These are phyloP conservation scores for Megaceryle torquata DNA, from an alignment of 2,113 vertebrate species.

Conservation along the genomic window DNA sequence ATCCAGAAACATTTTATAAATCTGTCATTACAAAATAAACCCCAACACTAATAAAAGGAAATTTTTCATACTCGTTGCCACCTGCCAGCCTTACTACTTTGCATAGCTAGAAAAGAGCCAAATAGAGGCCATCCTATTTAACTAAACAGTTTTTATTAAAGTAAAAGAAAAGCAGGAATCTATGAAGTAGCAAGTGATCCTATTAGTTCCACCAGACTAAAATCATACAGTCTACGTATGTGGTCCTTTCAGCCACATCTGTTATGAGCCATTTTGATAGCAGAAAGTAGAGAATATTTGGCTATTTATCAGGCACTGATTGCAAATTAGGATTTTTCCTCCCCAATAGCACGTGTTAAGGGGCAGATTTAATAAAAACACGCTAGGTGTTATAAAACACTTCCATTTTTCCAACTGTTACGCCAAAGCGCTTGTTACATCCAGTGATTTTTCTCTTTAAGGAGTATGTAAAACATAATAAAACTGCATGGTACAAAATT, in stretches of 20 bases:
- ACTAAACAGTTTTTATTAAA: constrained; percentile 77
- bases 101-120: constrained; percentile 73
- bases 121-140: constrained; percentile 72
- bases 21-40: neutral
- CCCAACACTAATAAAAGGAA: neutral
- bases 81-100: constrained; percentile 73
- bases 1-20: neutral
- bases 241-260: constrained; percentile 87
- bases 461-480: neutral
- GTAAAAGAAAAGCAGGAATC: constrained; percentile 76
- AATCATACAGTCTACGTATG: constrained; percentile 87
- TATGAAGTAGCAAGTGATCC: constrained; percentile 84
- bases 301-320: constrained; percentile 62
- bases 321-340: constrained; percentile 64
- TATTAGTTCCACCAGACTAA: constrained; percentile 89
- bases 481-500: neutral
- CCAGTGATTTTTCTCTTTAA: neutral
- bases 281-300: constrained; percentile 68
- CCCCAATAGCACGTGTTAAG: neutral
- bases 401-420: neutral
- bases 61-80: constrained; percentile 63
- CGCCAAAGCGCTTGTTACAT: neutral
- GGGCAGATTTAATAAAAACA: neutral
- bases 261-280: constrained; percentile 77
- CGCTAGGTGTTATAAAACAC: neutral